phyloP scores from a whole-genome alignment of 2,113 vertebrate genomes.

The Peromyscus leucopus region DNA sequence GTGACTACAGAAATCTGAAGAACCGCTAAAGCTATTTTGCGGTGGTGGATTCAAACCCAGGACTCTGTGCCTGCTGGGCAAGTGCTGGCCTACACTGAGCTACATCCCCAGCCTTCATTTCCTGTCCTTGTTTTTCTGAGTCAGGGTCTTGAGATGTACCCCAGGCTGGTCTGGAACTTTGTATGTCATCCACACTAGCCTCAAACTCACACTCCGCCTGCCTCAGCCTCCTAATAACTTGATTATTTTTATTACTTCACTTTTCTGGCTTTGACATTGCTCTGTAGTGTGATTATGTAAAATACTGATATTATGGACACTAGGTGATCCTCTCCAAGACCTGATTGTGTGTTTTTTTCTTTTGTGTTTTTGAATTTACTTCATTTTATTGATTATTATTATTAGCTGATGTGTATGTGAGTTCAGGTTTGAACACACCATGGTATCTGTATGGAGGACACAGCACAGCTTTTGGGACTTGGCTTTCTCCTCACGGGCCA shows the following conservation, averaged over 20 bases:
- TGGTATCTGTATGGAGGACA: neutral
- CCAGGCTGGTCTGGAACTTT: neutral
- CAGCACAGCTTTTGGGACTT: neutral
- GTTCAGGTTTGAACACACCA: neutral
- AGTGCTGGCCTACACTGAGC: neutral
- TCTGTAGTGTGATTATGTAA: neutral
- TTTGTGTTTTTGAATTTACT: neutral
- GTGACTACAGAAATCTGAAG: neutral
- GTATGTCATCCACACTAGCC: neutral
- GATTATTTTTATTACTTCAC: neutral
- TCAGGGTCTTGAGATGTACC: neutral
- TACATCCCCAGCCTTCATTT: neutral
- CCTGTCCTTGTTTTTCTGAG: neutral
- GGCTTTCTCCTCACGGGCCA: neutral
- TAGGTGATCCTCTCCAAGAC: neutral
- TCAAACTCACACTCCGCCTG: neutral
- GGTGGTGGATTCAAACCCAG: neutral
- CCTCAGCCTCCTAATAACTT: neutral
- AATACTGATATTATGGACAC: neutral
- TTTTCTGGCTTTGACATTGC: neutral
- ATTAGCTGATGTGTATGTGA: neutral
- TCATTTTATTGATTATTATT: neutral
- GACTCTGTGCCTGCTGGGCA: neutral
- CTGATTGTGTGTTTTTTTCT: neutral
- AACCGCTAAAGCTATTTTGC: neutral